Base-by-base conservation (phyloP, 92 coral and sea anemone genomes). In the Siderastrea siderea region DNA sequence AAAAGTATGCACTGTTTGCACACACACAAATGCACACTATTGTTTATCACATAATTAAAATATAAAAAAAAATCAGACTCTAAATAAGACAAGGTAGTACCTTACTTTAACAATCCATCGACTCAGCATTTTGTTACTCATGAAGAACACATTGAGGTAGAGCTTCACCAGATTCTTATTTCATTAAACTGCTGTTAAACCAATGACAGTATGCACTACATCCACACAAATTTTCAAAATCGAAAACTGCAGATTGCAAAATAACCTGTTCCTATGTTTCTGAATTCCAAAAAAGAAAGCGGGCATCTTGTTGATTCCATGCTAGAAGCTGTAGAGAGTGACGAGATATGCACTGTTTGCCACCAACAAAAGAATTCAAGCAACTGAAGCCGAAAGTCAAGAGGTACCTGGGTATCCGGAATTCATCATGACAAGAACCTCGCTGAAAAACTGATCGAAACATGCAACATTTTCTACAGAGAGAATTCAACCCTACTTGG, bases 1-100 rank as follows among this genome's bases (percentile, higher is more conserved):
- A 49, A 51, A 72, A 72, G 77, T 19, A 78, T 78, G 71, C 83
- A 78, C 68, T 19, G 58, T 62, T 78, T 78, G 67, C 67, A 49
- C 26, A 61, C 44, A 74, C 45, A 71, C 17, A 15, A n/a, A 71
- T 26, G 38, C 38, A 26, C 38, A 26, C 38, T 26, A 26, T 26
- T 26, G 0, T 26, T 26, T 26, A 26, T 26, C 38, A 26, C 38
- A 26, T 26, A 26, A 26, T 26, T 26, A 26, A 26, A 26, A 26
- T 26, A 0, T 26, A 26, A 26, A 26, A 26, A 47, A 45, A n/a
- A 44, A 47, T 44, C 38, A 26, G 38, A 26, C 38, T 26, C 38
- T 26, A 26, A 26, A 26, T 26, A 26, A 26, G 38, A 26, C 38
- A 26, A 26, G 38, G 38, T 26, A 26, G 38, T 26, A 26, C 38